Percentiles rank a stretch among this genome's conserved stretches.
Conservation (phyloP, 2,797 vertebrate species). For the Acanthiza pusilla region DNA sequence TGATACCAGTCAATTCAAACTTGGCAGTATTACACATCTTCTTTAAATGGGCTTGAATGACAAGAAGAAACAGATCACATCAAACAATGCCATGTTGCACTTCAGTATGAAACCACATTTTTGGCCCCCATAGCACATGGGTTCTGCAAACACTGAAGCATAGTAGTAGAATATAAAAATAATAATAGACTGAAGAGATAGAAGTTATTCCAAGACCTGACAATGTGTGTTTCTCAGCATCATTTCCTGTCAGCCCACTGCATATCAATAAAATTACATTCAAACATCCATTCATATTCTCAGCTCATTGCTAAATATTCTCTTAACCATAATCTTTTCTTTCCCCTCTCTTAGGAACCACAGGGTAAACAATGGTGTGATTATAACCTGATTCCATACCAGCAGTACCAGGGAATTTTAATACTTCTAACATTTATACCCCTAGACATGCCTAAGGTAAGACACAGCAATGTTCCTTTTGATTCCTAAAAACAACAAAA, state of each 20-base stretch:
- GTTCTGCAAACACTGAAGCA: neutral
- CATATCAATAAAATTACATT: neutral
- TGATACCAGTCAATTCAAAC: neutral
- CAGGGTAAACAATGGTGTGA: neutral
- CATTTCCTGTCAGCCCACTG: neutral
- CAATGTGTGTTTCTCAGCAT: neutral
- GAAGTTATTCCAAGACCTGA: neutral
- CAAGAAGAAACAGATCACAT: neutral
- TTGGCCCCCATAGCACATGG: neutral
- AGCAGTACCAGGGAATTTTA: neutral
- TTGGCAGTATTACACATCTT: neutral
- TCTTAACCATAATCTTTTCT: neutral
- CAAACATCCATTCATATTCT: neutral
- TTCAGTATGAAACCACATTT: neutral
- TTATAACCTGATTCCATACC: neutral
- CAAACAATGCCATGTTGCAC: neutral
- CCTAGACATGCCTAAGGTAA: neutral
- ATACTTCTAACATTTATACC: neutral
- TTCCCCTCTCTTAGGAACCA: accelerated
- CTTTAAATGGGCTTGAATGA: neutral
- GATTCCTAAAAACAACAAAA: neutral
- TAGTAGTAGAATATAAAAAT: neutral
- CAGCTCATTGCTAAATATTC: neutral
- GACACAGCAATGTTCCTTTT: neutral
- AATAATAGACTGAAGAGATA: neutral